phyloP scores from a whole-genome alignment of 2,888 invertebrate species.

The Chironomus riparius region DNA sequence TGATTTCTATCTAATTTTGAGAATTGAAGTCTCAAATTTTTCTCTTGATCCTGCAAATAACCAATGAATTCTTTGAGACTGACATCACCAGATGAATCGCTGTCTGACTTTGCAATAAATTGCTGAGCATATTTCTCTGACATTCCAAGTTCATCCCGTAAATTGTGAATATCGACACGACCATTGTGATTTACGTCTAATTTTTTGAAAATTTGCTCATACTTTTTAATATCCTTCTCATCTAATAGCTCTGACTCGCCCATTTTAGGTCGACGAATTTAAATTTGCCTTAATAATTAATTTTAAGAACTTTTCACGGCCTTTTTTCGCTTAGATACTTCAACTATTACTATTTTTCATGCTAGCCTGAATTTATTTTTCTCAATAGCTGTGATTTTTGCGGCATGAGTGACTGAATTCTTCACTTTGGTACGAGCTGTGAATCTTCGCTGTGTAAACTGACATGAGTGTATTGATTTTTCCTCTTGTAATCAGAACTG shows the following conservation, averaged over 20 bases:
- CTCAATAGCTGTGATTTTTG: no score
- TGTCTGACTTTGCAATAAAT: conserved; percentile 78
- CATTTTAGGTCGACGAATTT: not conserved
- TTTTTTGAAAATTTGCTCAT: conserved; percentile 75
- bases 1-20: conserved; percentile 87
- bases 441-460: no score
- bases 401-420: no score
- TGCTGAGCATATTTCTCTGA: conserved; percentile 48
- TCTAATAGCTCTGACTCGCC: not conserved
- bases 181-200: conserved; percentile 92
- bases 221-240: conserved; percentile 44
- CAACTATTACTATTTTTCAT: no score
- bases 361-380: no score
- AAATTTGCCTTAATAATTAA: not conserved
- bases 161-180: conserved; percentile 87
- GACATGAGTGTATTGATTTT: no score
- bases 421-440: no score
- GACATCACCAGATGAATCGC: conserved; percentile 78
- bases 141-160: conserved; percentile 37
- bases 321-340: no score
- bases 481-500: no score
- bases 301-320: no score
- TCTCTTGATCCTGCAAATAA: conserved; percentile 93
- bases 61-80: conserved; percentile 88
- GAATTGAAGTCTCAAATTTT: conserved; percentile 86